phyloP scores from a whole-genome alignment of 2,888 invertebrate species.

The Apodemia hepburni region DNA sequence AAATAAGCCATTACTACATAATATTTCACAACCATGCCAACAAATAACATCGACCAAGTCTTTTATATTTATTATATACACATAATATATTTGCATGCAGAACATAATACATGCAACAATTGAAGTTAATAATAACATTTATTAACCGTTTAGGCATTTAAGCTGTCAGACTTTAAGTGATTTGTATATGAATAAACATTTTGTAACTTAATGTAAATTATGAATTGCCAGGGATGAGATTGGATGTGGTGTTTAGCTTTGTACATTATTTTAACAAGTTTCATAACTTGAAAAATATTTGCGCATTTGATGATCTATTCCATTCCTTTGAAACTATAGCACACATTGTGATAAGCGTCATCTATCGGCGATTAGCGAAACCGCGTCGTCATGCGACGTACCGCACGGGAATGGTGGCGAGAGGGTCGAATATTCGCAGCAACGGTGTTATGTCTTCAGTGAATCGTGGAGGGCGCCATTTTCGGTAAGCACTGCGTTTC shows the following conservation, averaged over 20 bases:
- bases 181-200: not conserved
- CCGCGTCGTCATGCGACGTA: slow-evolving; percentile 65
- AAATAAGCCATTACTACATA: not conserved
- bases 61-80: not conserved
- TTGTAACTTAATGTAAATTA: not conserved
- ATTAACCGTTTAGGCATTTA: not conserved
- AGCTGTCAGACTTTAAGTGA: slow-evolving; percentile 1
- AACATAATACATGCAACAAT: slow-evolving; percentile 9
- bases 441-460: slow-evolving; percentile 88
- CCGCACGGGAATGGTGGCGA: slow-evolving; percentile 79
- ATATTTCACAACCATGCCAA: slow-evolving; percentile 2
- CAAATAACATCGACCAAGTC: not conserved
- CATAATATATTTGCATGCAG: slow-evolving; percentile 11
- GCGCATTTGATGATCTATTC: not conserved
- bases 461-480: slow-evolving; percentile 92
- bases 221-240: not conserved
- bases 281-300: slow-evolving; percentile 10
- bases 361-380: slow-evolving; percentile 50
- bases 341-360: slow-evolving; percentile 65
- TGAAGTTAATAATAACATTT: not conserved
- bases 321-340: slow-evolving; percentile 30
- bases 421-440: slow-evolving; percentile 88
- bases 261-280: slow-evolving; percentile 10
- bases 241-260: slow-evolving; percentile 10
- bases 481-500: slow-evolving; percentile 85